Conservation (phyloP, 2,113 vertebrate genomes). For the Platanista minor region DNA sequence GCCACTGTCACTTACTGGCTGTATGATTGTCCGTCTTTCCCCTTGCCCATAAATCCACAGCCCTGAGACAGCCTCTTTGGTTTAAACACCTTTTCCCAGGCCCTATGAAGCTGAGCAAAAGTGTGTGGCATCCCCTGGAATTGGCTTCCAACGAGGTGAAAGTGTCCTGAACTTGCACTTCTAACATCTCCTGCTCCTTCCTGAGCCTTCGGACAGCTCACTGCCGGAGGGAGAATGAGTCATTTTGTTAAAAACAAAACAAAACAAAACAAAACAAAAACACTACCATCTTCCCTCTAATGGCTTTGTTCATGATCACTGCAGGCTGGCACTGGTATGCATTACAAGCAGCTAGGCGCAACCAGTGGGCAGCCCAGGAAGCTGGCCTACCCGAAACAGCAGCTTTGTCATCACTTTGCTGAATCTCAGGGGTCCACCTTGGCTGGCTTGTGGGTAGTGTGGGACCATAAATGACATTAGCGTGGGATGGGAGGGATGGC, state of each 20-base stretch:
- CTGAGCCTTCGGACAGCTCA: slow-evolving; percentile 13
- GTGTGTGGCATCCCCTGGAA: slow-evolving; percentile 2
- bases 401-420: slow-evolving; percentile 42
- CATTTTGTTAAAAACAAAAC: slow-evolving; percentile 79
- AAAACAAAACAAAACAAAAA: slow-evolving; percentile 71
- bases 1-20: background rate
- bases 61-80: background rate
- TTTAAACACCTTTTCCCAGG: slow-evolving; percentile 55
- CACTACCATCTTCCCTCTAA: slow-evolving; percentile 75
- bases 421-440: background rate
- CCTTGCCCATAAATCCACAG: background rate
- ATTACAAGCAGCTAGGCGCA: slow-evolving; percentile 71
- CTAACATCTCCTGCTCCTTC: background rate
- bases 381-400: slow-evolving; percentile 68
- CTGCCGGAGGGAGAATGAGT: slow-evolving; percentile 71
- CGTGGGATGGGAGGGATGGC: fast-evolving
- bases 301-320: slow-evolving; percentile 75
- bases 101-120: slow-evolving; percentile 14
- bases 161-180: slow-evolving; percentile 57
- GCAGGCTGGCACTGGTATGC: slow-evolving; percentile 72
- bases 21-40: background rate
- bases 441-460: background rate
- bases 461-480: too few species aligned
- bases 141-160: slow-evolving; percentile 9
- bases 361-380: slow-evolving; percentile 71